Base-by-base conservation (phyloP, 2,113 vertebrate genomes). In the Hyaena hyaena region DNA sequence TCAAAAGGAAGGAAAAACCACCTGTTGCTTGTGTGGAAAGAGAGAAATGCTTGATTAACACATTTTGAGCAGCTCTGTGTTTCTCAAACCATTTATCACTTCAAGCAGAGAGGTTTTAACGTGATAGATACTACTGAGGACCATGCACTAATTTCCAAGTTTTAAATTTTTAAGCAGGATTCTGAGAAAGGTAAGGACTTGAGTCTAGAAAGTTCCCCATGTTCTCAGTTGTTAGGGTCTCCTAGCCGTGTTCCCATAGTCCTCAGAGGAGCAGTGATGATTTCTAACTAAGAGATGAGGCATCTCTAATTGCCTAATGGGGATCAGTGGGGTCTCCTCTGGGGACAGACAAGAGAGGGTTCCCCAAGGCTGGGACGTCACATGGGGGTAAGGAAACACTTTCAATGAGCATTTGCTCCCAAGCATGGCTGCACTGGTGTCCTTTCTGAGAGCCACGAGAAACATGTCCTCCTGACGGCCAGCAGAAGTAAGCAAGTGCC, bases 281-380 rank as follows among this genome's bases (percentile, higher is more conserved):
- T 85, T 73, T 71, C 53, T 31, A 53, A 10, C 68, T 77, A 19
- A 24, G 15, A 5, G 90, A 66, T 35, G 45, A 11, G 45, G 28
- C 31, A 14, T 84, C 23, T 88, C 53, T 79, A 96, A 35, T 50
- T 71, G 65, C 4, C 12, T 12, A 66, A 43, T 21, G 28, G 23
- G 23, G 31, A 50, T 92, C 50, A 39, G 23, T 84, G 92, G 88
- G 61, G 61, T 31, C 68, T 69, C 50, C 74, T 33, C 14, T 68
- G 66, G 71, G 96, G 94, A 74, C 96, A 96, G 90, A 87, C 31
- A 97, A 61, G 45, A 45, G 28, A 39, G 55, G 98, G 97, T 97
- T 92, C 98, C 76, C 98, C 97, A 50, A 94, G 86, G 81, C 98
- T 97, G 92, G 39, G 1, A 83, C 94, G 97, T 96, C 61, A 73